Base-by-base conservation (phyloP, 1,140 invertebrate species). In the Ostrea edulis region DNA sequence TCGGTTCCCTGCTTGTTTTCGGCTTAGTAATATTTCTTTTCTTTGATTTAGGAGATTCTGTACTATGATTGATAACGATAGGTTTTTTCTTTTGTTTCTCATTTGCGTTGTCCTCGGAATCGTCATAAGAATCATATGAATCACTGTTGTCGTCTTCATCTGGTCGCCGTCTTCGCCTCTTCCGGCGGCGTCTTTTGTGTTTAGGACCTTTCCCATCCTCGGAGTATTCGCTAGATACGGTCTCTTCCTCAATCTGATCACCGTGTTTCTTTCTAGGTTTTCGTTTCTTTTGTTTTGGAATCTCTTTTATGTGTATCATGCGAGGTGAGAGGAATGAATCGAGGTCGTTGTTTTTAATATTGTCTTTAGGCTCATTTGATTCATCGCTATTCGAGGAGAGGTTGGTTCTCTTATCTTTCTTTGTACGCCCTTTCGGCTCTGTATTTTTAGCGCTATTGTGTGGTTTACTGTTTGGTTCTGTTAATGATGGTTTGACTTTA, bases 231-330 rank as follows among this genome's bases (percentile, higher is more conserved):
- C 68, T 35, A 77, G 22, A 29, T 5, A 35, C 9, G 14, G 22
- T 71, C 25, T 71, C 68, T 71, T 71, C 68, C 8, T 35, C 68
- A 25, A 17, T 77, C 29, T 4, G 25, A 77, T 35, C 25, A 14
- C 3, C 14, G 3, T 9, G 4, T 35, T 77, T 77, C 55, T 77
- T 77, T 77, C 35, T 62, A 0, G 55, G 68, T 29, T 25, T 77
- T 35, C 68, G 14, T 29, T 77, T 77, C 55, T 62, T 62, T 7
- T 62, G 55, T 20, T 62, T 77, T 77, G 25, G 68, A 35, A 29
- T 77, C 29, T 77, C 68, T 77, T 77, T 25, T 29, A 77, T 77
- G 0, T 77, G 22, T 35, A 77, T 77, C 68, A 77, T 77, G 12
- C 68, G 68, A 44, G 68, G 68, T 29, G 68, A 77, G 9, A 77